Conservation (phyloP, 2,113 vertebrate species). For the Tetraodon nigroviridis region DNA sequence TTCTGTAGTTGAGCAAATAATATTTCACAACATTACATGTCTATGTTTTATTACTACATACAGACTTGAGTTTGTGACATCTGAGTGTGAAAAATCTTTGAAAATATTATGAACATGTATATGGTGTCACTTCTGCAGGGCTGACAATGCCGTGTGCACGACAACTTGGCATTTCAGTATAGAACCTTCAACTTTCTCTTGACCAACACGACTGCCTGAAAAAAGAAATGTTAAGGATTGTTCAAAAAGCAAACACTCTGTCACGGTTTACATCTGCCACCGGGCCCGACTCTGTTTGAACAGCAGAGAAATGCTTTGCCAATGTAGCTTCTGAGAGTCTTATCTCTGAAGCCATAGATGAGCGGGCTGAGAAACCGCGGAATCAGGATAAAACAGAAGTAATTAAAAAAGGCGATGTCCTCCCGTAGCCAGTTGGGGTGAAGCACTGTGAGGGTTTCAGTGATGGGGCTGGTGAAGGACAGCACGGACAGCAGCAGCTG, state of each 20-base stretch:
- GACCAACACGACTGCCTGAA: background rate
- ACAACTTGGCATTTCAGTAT: no score
- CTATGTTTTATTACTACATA: no score
- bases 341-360: conserved; percentile 72
- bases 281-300: conserved; percentile 1
- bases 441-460: conserved; percentile 37
- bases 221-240: background rate
- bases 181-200: no score
- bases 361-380: conserved; percentile 73
- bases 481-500: conserved; percentile 71
- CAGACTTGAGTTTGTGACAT: no score
- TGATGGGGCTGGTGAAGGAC: conserved; percentile 62
- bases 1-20: no score
- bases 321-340: conserved; percentile 54
- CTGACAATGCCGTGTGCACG: no score
- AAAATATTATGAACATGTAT: no score
- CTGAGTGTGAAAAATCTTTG: no score
- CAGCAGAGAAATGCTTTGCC: conserved; percentile 38
- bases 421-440: conserved; percentile 27
- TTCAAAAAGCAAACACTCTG: background rate
- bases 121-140: no score
- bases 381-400: conserved; percentile 65
- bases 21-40: no score
- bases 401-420: conserved; percentile 62
- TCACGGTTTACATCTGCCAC: background rate